Base-by-base conservation (phyloP, 1,140 invertebrate species). In the Heliothis subflexa region DNA sequence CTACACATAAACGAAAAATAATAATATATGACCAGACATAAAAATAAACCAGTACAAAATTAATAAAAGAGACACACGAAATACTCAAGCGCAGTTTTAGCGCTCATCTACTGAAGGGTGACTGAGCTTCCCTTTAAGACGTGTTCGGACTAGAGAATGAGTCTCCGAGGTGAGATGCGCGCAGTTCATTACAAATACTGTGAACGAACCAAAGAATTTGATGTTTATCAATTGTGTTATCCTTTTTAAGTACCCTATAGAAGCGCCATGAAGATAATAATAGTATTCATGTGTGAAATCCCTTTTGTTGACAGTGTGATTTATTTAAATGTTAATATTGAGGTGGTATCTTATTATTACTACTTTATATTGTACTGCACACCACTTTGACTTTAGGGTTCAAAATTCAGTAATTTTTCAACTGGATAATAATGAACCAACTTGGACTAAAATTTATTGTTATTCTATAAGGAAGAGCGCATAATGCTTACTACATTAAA, bases 91-190 rank as follows among this genome's bases (percentile, higher is more conserved):
- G 74, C 25, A 61, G 82, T 87, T 86, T 88, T 88, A 87, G 79
- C 12, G 55, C 33, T 74, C 72, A 68, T 10, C 47, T 66, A 64
- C 45, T 77, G 79, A 75, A 84, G 91, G 88, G 90, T 88, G 87
- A 89, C 78, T 83, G 66, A 78, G 57, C 87, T 86, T 88, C 87
- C 88, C 88, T 86, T 82, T 73, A 72, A 85, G 86, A 93, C 90
- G 91, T 91, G 91, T 86, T 77, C 83, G 84, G 91, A 93, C 88
- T 93, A 50, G 59, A 81, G 80, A 92, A 88, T 86, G 80, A 86
- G 83, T 81, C 84, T 82, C 81, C 11, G 78, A 88, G 90, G 88
- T 89, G 83, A 85, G 83, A 88, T 86, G 88, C 86, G 81, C 82
- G 82, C 81, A 87, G 88, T 91, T 93, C 89, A 93, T 93, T 93